Percentiles rank a stretch among this genome's conserved stretches.
Evolutionary conservation across 2,113 vertebrate genomes (phyloP).

Genomic region (Amazona guildingii): DNA sequence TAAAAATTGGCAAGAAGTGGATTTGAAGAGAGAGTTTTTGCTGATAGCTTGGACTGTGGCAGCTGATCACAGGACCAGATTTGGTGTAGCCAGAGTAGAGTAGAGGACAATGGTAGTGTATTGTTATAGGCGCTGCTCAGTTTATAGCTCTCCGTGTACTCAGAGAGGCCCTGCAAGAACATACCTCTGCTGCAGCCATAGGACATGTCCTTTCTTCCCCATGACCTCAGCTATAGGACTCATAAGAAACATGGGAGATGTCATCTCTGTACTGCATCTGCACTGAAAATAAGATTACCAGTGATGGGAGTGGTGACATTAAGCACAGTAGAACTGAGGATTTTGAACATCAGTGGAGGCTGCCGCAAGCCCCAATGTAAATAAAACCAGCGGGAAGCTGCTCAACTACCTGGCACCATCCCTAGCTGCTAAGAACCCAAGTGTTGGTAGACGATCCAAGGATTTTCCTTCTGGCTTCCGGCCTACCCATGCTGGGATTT

Average conservation of each 20-base stretch:
- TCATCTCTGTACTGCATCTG: not conserved
- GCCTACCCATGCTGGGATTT: not conserved
- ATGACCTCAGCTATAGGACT: not conserved
- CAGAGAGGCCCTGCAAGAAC: not conserved
- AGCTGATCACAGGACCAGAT: not conserved
- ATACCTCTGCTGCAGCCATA: not conserved
- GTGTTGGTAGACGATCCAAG: not conserved
- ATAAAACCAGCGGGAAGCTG: not conserved
- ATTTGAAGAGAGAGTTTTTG: not conserved
- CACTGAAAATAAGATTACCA: not conserved
- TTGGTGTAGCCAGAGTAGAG: not conserved
- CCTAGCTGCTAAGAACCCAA: not conserved
- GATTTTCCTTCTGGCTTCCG: slow-evolving; percentile 25
- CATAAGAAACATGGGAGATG: not conserved
- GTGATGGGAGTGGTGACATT: not conserved
- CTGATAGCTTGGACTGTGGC: not conserved
- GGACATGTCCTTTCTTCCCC: not conserved
- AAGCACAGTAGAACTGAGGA: not conserved
- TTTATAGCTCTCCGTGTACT: not conserved
- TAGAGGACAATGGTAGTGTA: not conserved
- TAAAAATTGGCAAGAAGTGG: not conserved
- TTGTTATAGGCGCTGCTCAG: not conserved
- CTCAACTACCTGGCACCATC: not conserved
- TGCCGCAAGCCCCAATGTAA: not conserved
- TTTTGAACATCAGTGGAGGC: not conserved